Base-by-base conservation (phyloP, 2,888 invertebrate species). In the Pseudococcus jackbeardsleyi region DNA sequence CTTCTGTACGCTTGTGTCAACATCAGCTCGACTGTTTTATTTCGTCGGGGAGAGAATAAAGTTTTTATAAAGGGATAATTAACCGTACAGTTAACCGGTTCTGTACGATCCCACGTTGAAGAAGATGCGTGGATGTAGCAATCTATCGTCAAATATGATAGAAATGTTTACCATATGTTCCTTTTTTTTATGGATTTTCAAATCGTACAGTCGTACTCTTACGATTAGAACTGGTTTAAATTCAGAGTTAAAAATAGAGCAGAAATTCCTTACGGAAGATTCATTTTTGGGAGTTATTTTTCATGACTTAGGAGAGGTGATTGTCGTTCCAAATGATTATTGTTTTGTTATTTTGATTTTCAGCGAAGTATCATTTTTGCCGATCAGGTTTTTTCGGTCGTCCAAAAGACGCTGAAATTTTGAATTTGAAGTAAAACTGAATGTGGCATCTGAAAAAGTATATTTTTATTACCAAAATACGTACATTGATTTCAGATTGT, bases 81-180 rank as follows among this genome's bases (percentile, higher is more conserved):
- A 72, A 72, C 72, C 4, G 17, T 22, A 64, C 64, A 72, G 33
- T 17, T 17, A 72, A 72, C 72, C 72, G 72, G 72, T 72, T 72
- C 33, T 72, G 17, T 33, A 19, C 33, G 72, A 72, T 72, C 33
- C 33, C 33, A 33, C 33, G 39, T 72, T 33, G 26, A 72, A 72
- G 17, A 39, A 64, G 64, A 64, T 64, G 64, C 64, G 22, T 64
- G 22, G 22, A 33, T 26, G 33, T 33, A 72, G 17, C 33, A 72
- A 72, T 33, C 72, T 15, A 72, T 72, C 72, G 72, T 72, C 72
- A 17, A 72, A 72, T 64, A 33, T 72, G 72, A 72, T 39, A 17
- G 33, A 72, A 72, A 72, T 72, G 72, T 72, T 72, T 72, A 72
- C 72, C 72, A 72, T 72, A 72, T 72, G 72, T 72, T 64, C 12